phyloP scores from a whole-genome alignment of 2,888 invertebrate species.

The Dolomedes plantarius region DNA sequence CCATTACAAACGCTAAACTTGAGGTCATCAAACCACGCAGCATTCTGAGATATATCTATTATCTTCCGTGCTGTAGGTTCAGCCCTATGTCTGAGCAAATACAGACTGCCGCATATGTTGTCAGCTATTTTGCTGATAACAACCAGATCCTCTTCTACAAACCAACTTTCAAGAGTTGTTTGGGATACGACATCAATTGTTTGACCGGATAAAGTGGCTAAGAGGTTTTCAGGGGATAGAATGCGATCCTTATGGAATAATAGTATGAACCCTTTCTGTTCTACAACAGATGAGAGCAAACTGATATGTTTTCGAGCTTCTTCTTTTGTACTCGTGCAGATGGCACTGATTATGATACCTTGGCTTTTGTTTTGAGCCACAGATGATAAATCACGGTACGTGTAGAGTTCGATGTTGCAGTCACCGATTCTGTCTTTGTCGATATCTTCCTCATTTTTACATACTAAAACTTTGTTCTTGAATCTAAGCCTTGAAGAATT shows the following conservation, averaged over 20 bases:
- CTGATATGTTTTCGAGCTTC: not conserved
- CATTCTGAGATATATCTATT: not conserved
- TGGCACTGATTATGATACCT: constrained; percentile 31
- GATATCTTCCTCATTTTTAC: not conserved
- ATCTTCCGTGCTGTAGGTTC: not conserved
- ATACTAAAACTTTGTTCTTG: constrained; percentile 21
- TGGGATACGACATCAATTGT: constrained; percentile 10
- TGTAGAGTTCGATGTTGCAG: not conserved
- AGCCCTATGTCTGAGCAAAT: constrained; percentile 21
- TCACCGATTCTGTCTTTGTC: not conserved
- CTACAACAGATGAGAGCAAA: not conserved
- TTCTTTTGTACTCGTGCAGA: not conserved
- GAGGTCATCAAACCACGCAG: not conserved
- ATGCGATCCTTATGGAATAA: constrained; percentile 20
- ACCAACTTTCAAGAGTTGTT: not conserved
- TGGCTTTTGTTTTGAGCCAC: constrained; percentile 3
- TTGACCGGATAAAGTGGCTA: constrained; percentile 15
- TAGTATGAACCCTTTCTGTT: constrained; percentile 29
- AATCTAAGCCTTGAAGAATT: constrained; percentile 21
- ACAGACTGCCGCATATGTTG: constrained; percentile 11
- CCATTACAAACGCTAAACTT: not conserved
- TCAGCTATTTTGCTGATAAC: constrained; percentile 27
- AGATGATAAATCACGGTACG: not conserved
- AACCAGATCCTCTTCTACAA: not conserved
- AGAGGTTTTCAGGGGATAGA: constrained; percentile 26